phyloP scores from a whole-genome alignment of 2,888 invertebrate species.

The Nycteola revayana region DNA sequence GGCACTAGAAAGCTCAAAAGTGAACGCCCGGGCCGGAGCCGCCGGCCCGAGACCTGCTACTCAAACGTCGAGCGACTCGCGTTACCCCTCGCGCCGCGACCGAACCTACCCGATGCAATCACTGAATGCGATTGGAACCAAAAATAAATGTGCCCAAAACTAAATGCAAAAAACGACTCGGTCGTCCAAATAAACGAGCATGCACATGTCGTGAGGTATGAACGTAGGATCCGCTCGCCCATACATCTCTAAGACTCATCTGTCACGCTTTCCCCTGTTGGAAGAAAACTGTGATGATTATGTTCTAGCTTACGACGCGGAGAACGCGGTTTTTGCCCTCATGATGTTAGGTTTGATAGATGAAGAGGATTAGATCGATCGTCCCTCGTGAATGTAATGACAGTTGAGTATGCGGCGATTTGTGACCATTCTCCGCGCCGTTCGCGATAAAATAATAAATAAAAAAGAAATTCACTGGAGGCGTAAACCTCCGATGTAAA shows the following conservation, averaged over 20 bases:
- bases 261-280: conserved; percentile 67
- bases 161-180: conserved; percentile 45
- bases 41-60: conserved; percentile 46
- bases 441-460: conserved; percentile 40
- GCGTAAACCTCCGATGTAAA: conserved; percentile 55
- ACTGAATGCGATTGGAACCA: conserved; percentile 79
- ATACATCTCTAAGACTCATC: conserved; percentile 67
- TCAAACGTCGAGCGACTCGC: conserved; percentile 46
- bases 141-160: conserved; percentile 64
- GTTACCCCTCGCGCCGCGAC: conserved; percentile 36
- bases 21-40: conserved; percentile 33
- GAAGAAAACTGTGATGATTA: conserved; percentile 59
- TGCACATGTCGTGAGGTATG: conserved; percentile 55
- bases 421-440: conserved; percentile 47
- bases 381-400: conserved; percentile 16
- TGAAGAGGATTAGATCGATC: conserved; percentile 31
- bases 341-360: conserved; percentile 18
- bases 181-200: conserved; percentile 57
- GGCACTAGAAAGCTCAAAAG: conserved; percentile 88
- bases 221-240: conserved; percentile 74
- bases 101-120: conserved; percentile 72
- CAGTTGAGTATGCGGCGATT: conserved; percentile 15
- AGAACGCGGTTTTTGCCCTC: conserved; percentile 31
- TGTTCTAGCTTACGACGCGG: conserved; percentile 53
- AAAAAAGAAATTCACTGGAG: conserved; percentile 46